phyloP scores from a whole-genome alignment of 1,140 invertebrate genomes.

The Pristionchus pacificus region DNA sequence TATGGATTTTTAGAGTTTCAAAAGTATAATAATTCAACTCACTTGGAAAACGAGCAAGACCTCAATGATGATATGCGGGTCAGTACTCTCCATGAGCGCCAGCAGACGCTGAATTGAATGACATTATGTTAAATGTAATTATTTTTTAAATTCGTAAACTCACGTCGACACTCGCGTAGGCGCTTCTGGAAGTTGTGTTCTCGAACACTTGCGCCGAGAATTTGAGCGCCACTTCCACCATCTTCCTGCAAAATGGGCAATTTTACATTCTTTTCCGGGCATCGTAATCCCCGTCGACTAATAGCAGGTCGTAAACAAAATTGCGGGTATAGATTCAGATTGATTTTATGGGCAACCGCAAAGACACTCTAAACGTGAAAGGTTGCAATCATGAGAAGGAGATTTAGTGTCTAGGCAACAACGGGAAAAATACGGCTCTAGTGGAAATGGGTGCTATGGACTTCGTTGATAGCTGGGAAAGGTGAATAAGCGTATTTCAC shows the following conservation, averaged over 20 bases:
- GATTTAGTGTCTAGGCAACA: no score
- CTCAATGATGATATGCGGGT: constrained; percentile 22
- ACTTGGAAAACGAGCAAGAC: constrained; percentile 29
- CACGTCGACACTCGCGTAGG: constrained; percentile 28
- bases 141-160: constrained; percentile 8
- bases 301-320: no score
- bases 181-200: constrained; percentile 27
- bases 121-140: background rate
- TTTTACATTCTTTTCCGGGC: constrained; percentile 8
- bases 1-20: background rate
- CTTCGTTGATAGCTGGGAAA: no score
- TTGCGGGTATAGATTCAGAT: background rate
- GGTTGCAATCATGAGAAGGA: background rate
- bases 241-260: constrained; percentile 1
- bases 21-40: background rate
- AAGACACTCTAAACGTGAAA: background rate
- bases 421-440: no score
- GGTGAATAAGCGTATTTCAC: no score
- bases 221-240: constrained; percentile 1
- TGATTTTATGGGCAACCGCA: background rate
- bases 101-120: constrained; percentile 16
- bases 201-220: constrained; percentile 31
- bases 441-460: no score
- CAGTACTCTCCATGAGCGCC: constrained; percentile 19
- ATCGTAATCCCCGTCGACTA: background rate